These are phyloP conservation scores for Phyllotreta striolata DNA, from an alignment of 2,888 invertebrate genomes.

Conservation along the genomic window DNA sequence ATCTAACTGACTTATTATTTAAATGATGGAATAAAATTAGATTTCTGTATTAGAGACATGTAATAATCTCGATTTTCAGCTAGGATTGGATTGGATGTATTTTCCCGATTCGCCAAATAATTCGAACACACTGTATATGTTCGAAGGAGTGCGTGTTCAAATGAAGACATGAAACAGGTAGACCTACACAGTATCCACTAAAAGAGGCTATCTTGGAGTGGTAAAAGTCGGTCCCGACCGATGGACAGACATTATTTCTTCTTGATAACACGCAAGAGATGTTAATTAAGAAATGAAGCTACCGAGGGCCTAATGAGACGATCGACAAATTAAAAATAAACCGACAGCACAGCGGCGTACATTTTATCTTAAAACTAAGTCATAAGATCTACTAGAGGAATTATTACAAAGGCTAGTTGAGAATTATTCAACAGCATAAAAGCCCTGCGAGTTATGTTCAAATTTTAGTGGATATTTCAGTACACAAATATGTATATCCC, in stretches of 20 bases:
- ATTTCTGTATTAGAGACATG: no score
- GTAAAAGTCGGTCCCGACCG: conserved; percentile 52
- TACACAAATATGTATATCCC: no score
- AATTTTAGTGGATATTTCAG: no score
- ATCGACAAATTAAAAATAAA: conserved; percentile 45
- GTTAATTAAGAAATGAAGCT: conserved; percentile 62
- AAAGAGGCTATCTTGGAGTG: conserved; percentile 55
- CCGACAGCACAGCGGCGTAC: conserved; percentile 33
- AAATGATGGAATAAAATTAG: no score
- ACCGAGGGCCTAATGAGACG: conserved; percentile 60
- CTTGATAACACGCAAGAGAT: conserved; percentile 60
- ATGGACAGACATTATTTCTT: conserved; percentile 54
- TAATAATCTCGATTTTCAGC: no score
- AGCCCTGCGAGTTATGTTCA: no score
- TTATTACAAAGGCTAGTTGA: not conserved
- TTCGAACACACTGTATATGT: conserved; percentile 15
- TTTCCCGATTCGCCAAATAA: not conserved
- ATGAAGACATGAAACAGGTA: conserved; percentile 55
- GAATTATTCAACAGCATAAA: no score
- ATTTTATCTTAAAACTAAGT: conserved; percentile 3
- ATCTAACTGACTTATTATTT: no score
- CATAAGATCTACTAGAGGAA: not conserved
- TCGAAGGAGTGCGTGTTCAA: conserved; percentile 54
- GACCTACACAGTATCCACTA: conserved; percentile 55
- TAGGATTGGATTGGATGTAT: no score